Conservation (phyloP, 2,113 vertebrate species). For the Hiodon alosoides region DNA sequence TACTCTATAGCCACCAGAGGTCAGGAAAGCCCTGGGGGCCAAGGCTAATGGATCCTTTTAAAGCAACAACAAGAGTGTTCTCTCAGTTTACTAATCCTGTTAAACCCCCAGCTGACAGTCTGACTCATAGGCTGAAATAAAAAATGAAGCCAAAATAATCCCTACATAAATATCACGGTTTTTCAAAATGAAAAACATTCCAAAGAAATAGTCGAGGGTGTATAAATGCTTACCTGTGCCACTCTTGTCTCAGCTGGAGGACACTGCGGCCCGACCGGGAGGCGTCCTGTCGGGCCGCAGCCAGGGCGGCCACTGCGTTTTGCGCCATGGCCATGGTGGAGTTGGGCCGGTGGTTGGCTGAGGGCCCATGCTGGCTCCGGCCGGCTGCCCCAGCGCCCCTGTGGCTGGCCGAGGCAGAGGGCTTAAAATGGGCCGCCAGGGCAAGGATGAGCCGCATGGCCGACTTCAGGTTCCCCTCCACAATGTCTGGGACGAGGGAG, state of each 20-base stretch:
- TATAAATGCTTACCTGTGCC: slow-evolving; percentile 66
- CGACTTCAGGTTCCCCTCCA: slow-evolving; percentile 93
- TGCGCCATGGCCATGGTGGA: slow-evolving; percentile 84
- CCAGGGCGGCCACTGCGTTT: slow-evolving; percentile 75
- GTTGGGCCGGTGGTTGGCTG: slow-evolving; percentile 66
- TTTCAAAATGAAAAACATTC: too few species aligned
- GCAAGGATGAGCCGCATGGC: slow-evolving; percentile 92
- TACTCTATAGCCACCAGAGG: slow-evolving; percentile 26
- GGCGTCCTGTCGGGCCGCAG: slow-evolving; percentile 78
- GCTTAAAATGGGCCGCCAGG: slow-evolving; percentile 94
- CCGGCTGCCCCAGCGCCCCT: slow-evolving; percentile 41
- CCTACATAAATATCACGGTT: too few species aligned
- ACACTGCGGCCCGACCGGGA: slow-evolving; percentile 66
- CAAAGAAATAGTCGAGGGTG: not conserved
- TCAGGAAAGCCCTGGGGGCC: slow-evolving; percentile 1
- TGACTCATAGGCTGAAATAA: not conserved
- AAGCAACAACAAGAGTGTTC: slow-evolving; percentile 10
- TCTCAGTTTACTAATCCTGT: slow-evolving; percentile 22
- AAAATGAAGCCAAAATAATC: not conserved
- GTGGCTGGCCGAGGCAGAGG: slow-evolving; percentile 62
- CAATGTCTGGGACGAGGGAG: slow-evolving; percentile 68
- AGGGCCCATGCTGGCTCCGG: slow-evolving; percentile 28
- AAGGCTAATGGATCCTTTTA: slow-evolving; percentile 13
- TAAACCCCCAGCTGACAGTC: slow-evolving; percentile 15
- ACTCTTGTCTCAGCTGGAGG: slow-evolving; percentile 59